A percentile compares a stretch with the other conserved stretches of the same genome.
phyloP scores from a whole-genome alignment of 2,888 invertebrate species.

The Volucella zonaria region DNA sequence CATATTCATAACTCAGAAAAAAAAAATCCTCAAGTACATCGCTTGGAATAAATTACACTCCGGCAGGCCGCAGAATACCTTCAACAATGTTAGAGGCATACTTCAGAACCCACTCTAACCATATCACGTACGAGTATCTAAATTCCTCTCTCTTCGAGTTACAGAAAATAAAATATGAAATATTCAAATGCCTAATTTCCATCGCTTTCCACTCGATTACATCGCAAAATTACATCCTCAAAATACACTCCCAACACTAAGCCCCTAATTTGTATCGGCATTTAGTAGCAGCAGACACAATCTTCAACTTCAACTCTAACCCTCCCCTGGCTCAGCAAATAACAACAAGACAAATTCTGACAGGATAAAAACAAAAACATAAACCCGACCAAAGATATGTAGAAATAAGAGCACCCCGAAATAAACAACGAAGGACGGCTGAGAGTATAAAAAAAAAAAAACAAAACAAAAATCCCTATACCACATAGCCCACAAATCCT shows the following conservation, averaged over 20 bases:
- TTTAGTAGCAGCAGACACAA: constrained; percentile 52
- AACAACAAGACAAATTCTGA: constrained; percentile 33
- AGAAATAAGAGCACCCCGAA: not conserved
- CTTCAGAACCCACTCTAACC: too few relatives aligned
- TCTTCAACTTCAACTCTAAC: too few relatives aligned
- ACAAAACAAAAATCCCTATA: constrained; percentile 25
- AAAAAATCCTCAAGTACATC: too few relatives aligned
- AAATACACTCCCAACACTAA: constrained; percentile 58
- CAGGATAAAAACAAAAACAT: constrained; percentile 52
- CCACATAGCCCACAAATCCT: constrained; percentile 57
- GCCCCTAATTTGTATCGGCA: constrained; percentile 72
- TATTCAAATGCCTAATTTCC: constrained; percentile 70
- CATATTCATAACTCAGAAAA: too few relatives aligned
- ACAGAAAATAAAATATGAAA: constrained; percentile 55
- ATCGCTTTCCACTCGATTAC: constrained; percentile 71
- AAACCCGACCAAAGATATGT: too few relatives aligned
- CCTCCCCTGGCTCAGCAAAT: constrained; percentile 16
- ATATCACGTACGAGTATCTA: too few relatives aligned
- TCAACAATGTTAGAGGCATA: too few relatives aligned
- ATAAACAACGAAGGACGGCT: not conserved
- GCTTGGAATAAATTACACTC: too few relatives aligned
- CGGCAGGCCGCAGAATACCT: too few relatives aligned
- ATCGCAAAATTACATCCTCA: constrained; percentile 67
- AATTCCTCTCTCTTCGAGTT: too few relatives aligned
- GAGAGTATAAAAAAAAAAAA: constrained; percentile 2